Evolutionary conservation across 2,113 vertebrate species (phyloP).

Genomic region (Stegastes partitus): DNA sequence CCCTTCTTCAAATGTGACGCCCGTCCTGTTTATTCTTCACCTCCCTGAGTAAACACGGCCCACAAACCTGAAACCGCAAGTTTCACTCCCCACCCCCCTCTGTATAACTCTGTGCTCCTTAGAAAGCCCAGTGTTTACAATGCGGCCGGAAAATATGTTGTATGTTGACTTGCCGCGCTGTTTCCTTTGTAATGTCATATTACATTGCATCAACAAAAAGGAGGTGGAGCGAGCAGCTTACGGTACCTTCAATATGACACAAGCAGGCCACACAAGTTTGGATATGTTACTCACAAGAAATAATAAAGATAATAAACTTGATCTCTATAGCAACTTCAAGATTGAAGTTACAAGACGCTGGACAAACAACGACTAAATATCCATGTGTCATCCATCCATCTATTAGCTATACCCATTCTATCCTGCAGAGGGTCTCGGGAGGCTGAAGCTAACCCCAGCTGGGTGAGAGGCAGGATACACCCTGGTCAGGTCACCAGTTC

Average conservation of each 20-base stretch:
- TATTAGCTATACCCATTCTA: no score
- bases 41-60: constrained; percentile 52
- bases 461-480: no score
- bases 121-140: neutral
- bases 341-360: no score
- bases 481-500: no score
- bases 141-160: neutral
- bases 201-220: constrained; percentile 3
- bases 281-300: neutral
- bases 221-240: neutral
- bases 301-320: no score
- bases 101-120: neutral
- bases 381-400: no score
- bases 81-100: constrained; percentile 1
- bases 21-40: constrained; percentile 61
- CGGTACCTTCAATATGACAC: neutral
- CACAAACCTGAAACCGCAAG: constrained; percentile 10
- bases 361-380: no score
- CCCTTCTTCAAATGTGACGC: constrained; percentile 23
- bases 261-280: no score
- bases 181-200: neutral
- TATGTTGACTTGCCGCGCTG: neutral
- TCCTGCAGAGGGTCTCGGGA: no score
- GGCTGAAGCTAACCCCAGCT: no score
- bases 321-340: no score